A percentile compares a stretch with the other conserved stretches of the same genome.
Conservation (phyloP, 1,140 invertebrate genomes). For the Hyles vespertilio region DNA sequence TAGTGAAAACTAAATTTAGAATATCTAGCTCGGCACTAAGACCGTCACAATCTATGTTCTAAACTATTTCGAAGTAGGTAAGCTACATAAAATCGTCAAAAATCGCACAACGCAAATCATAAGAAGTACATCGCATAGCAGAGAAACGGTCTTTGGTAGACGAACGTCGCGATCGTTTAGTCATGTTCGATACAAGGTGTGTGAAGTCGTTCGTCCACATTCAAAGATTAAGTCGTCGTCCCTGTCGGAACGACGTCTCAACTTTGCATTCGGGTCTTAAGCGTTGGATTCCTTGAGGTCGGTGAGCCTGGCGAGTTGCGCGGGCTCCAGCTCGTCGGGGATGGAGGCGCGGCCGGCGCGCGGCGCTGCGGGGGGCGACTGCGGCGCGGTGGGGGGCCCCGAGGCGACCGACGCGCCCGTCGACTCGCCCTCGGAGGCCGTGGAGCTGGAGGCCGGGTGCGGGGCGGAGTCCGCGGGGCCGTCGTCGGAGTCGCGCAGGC, state of each 20-base stretch:
- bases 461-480: slow-evolving; percentile 48
- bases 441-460: slow-evolving; percentile 56
- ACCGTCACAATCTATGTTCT: too few relatives aligned
- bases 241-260: slow-evolving; percentile 11
- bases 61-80: too few relatives aligned
- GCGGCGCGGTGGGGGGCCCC: slow-evolving; percentile 56
- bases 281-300: slow-evolving; percentile 93
- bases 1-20: too few relatives aligned
- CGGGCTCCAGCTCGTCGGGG: slow-evolving; percentile 89
- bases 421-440: slow-evolving; percentile 58
- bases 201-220: slow-evolving; percentile 4
- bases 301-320: slow-evolving; percentile 88
- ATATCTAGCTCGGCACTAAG: too few relatives aligned
- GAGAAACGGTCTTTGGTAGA: slow-evolving; percentile 27
- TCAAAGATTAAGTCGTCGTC: too few relatives aligned
- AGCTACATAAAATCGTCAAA: background rate
- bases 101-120: slow-evolving; percentile 3
- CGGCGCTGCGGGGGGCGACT: slow-evolving; percentile 79
- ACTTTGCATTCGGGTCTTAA: slow-evolving; percentile 67
- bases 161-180: slow-evolving; percentile 5
- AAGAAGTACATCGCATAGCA: slow-evolving; percentile 12
- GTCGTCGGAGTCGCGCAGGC: slow-evolving; percentile 50
- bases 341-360: slow-evolving; percentile 85
- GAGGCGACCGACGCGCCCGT: slow-evolving; percentile 48
- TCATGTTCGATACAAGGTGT: too few relatives aligned